A percentile compares a stretch with the other conserved stretches of the same genome.
Evolutionary conservation across 1,140 invertebrate genomes (phyloP).

Genomic region (Wasmannia auropunctata): DNA sequence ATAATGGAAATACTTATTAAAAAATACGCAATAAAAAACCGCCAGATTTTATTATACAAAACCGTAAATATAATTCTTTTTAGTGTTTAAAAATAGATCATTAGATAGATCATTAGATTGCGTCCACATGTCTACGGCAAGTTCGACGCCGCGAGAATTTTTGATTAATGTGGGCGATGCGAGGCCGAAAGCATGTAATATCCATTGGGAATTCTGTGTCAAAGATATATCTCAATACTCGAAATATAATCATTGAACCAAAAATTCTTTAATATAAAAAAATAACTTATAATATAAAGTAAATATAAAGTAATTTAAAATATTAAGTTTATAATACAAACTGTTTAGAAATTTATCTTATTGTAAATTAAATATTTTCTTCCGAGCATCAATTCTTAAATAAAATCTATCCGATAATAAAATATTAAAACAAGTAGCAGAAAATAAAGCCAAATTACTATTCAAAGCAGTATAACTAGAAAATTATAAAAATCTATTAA

Average conservation of each 20-base stretch:
- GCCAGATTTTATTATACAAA: background rate
- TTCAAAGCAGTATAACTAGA: background rate
- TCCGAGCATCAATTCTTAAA: background rate
- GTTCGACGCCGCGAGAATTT: conserved; percentile 63
- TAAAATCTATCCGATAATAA: background rate
- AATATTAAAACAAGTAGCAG: background rate
- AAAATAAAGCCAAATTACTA: background rate
- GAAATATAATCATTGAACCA: background rate
- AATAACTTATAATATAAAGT: background rate
- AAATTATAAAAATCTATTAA: background rate
- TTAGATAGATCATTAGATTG: conserved; percentile 69
- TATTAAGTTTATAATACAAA: background rate
- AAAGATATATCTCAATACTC: conserved; percentile 23
- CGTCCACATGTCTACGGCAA: conserved; percentile 43
- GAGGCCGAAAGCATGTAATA: conserved; percentile 39
- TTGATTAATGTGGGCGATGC: conserved; percentile 31
- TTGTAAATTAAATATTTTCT: background rate
- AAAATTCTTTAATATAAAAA: background rate
- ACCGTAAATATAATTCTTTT: background rate
- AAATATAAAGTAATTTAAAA: background rate
- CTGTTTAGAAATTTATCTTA: background rate
- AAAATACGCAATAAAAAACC: background rate
- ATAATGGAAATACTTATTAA: background rate
- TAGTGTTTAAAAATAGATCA: conserved; percentile 63
- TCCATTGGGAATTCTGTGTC: conserved; percentile 28